Evolutionary conservation across 1,140 invertebrate species (phyloP), one percentile per base, ranked within the genome.

Genomic region (Diploscapter pachys): DNA sequence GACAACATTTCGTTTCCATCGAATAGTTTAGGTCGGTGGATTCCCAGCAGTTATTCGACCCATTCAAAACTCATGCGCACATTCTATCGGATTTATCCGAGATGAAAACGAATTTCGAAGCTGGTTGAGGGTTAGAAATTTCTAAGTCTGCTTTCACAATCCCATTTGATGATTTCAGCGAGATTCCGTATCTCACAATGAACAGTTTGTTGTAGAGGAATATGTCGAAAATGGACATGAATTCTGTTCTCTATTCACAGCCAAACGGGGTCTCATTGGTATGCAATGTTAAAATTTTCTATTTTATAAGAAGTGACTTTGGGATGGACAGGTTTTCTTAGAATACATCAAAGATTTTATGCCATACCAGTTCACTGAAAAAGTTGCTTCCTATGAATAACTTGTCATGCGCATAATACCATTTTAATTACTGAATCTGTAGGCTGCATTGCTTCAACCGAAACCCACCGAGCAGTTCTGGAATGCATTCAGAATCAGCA

Each of bases 141-240:
- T 6, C 13, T 2, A 6, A 57, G 5, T 8, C 51, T 70, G 6
- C 9, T 54, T 52, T 11, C 9, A 13, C 3, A 52, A 61, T 6
- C 11, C 4, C 53, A 9, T n/a, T 61, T 4, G 8, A 9, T 70
- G 62, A 51, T 70, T 70, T 59, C 66, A 74, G 73, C 9, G 73
- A 63, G 54, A 66, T 51, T 74, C 73, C 64, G 73, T 74, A 55
- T 67, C 68, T 50, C 13, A 67, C 5, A 66, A 65, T 31, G 73
- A 74, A 50, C 65, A 74, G 50, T 74, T 69, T 54, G 73, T 74
- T 52, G 73, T 74, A n/a, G 65, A 74, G 53, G 73, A 74, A 69
- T 74, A 68, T 53, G 63, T 74, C 5, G 73, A 74, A 57, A 67
- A 74, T 64, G 73, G 73, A 13, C 64, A 74, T 51, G 63, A 74